phyloP scores from a whole-genome alignment of 2,888 invertebrate species.

The Drosophila villosipedis region DNA sequence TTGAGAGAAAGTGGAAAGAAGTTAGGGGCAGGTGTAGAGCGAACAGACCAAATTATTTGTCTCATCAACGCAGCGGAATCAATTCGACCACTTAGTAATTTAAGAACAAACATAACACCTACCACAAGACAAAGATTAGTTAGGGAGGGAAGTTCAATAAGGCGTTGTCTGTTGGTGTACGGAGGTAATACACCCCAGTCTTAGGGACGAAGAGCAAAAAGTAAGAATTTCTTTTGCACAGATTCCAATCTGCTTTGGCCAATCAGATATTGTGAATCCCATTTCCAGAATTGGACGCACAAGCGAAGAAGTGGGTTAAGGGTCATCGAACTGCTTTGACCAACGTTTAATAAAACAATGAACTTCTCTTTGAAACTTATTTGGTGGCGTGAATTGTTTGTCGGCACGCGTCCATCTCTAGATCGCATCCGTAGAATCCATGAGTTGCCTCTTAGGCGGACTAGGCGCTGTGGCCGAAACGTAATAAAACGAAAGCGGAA shows the following conservation, averaged over 20 bases:
- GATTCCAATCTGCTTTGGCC: background rate
- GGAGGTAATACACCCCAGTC: background rate
- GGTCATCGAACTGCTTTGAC: background rate
- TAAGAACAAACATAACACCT: background rate
- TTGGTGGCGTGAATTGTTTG: background rate
- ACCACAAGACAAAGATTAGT: background rate
- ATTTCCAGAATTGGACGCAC: background rate
- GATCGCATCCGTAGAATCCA: background rate
- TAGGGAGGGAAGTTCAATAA: background rate
- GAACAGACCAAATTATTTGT: background rate
- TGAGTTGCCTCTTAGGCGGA: background rate
- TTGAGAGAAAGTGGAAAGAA: background rate
- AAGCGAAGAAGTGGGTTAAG: background rate
- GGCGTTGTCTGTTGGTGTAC: background rate
- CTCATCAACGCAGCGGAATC: background rate
- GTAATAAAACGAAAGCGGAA: constrained; percentile 6
- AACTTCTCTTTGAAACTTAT: background rate
- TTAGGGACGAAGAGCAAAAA: background rate
- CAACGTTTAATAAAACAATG: background rate
- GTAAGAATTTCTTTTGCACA: background rate
- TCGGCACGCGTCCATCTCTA: constrained; percentile 25
- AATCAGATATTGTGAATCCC: background rate
- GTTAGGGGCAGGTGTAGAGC: background rate
- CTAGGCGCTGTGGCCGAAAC: constrained; percentile 12
- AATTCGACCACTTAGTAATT: background rate